Evolutionary conservation across 2,888 invertebrate species (phyloP), one percentile per base, ranked within the genome.

Genomic region (Melitaea athalia): DNA sequence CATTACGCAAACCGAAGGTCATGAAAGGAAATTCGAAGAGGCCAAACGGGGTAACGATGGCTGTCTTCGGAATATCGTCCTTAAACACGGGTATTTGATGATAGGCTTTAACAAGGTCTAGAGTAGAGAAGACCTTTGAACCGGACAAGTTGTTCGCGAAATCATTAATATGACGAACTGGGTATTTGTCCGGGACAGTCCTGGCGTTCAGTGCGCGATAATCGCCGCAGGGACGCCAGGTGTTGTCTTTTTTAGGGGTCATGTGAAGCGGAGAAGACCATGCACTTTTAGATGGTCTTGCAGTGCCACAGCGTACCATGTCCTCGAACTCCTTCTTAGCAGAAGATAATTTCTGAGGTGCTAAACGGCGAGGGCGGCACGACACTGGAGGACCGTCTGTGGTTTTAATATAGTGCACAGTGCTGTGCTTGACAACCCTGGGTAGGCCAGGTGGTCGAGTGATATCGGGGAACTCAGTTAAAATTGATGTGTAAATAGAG

Each of bases 1-100:
- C 66, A 43, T 66, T 66, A 17, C 66, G 52, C 11, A 66, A 42
- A 6, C 66, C 66, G 17, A 66, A 66, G 14, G 64, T 64, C 64
- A 64, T 47, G 55, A 24, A 24, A 24, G 24, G 24, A 24, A 24
- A 24, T 24, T 24, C 24, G 3, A 24, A 24, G 24, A 24, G 24
- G 8, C 65, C 65, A 24, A 65, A 65, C 0, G 80, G 77, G 12
- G 79, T 79, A 5, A 68, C 77, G 8, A 79, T 76, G 0, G 79
- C 81, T 0, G 82, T 81, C 69, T 83, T 82, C 0, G 38, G 71
- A 10, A 85, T 75, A 68, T 85, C 81, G 8, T 50, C 52, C 3
- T 10, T 15, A 14, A 17, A n/a, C 5, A 65, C 49, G 5, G 65
- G 65, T 38, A 65, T 65, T 42, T 50, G 52, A 7, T 84, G 75